Percentiles rank a stretch among this genome's conserved stretches.
These are phyloP conservation scores for Aplodontia rufa DNA, from an alignment of 2,113 vertebrate species.

Conservation along the genomic window DNA sequence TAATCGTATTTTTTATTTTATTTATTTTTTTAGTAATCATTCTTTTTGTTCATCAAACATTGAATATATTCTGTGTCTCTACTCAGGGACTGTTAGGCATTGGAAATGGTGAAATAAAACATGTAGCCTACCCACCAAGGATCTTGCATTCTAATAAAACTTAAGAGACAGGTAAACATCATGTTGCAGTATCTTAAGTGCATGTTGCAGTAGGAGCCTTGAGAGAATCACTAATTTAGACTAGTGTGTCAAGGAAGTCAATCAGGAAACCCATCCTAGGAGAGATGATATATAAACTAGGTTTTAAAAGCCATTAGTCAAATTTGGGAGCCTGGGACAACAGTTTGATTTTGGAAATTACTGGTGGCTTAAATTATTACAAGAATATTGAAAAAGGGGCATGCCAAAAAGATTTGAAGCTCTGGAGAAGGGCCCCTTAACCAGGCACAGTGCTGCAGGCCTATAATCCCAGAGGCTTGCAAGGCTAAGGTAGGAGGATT, in stretches of 20 bases:
- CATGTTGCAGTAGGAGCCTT: background rate
- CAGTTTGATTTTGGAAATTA: conserved; percentile 25
- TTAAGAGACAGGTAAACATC: background rate
- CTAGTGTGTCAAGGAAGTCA: background rate
- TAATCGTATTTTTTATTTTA: too few relatives aligned
- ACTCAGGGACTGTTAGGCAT: background rate
- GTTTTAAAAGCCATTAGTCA: conserved; percentile 4
- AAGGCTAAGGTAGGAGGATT: too few relatives aligned
- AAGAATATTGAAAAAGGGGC: background rate
- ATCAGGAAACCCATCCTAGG: background rate
- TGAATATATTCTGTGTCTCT: background rate
- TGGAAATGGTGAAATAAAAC: conserved; percentile 27
- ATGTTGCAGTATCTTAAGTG: background rate
- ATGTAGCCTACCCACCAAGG: background rate
- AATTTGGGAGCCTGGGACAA: background rate
- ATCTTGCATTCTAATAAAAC: conserved; percentile 24
- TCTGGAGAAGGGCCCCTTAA: background rate
- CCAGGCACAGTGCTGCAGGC: too few relatives aligned
- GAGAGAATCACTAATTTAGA: conserved; percentile 6
- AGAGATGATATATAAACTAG: background rate
- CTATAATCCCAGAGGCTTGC: too few relatives aligned
- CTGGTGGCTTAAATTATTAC: conserved; percentile 3
- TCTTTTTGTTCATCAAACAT: conserved; percentile 21
- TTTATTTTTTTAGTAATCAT: background rate
- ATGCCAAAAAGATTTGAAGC: background rate